These are phyloP conservation scores for Zosterops pallidus DNA, from an alignment of 2,113 vertebrate species.

Conservation along the genomic window DNA sequence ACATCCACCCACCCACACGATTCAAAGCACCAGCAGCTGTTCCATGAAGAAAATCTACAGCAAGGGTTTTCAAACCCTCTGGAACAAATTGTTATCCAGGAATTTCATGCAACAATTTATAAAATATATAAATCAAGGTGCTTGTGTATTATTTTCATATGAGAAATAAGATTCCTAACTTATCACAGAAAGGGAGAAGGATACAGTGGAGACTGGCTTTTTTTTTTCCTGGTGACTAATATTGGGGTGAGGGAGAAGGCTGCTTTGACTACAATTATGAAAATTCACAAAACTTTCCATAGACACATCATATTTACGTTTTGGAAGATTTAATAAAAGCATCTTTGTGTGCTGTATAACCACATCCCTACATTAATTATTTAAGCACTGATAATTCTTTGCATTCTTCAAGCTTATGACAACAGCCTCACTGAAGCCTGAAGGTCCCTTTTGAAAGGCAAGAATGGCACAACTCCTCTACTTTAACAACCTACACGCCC, in stretches of 20 bases:
- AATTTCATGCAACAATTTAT: conserved; percentile 23
- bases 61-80: not conserved
- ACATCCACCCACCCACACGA: conserved; percentile 46
- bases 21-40: conserved; percentile 52
- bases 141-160: not conserved
- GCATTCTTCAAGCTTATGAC: not conserved
- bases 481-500: not conserved
- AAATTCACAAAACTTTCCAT: not conserved
- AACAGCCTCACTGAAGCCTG: not conserved
- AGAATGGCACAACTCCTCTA: not conserved
- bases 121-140: not conserved
- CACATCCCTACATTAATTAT: not conserved
- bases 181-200: not conserved
- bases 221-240: not conserved
- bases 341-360: not conserved
- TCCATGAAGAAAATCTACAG: conserved; percentile 42
- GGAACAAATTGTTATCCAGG: conserved; percentile 40
- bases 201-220: not conserved
- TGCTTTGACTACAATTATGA: not conserved
- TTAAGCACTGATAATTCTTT: not conserved
- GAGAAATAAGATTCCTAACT: not conserved
- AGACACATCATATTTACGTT: not conserved
- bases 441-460: not conserved
- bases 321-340: not conserved
- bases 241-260: not conserved